A percentile compares a stretch with the other conserved stretches of the same genome.
Evolutionary conservation across 2,888 invertebrate species (phyloP).

Genomic region (Drosophila paranaensis): DNA sequence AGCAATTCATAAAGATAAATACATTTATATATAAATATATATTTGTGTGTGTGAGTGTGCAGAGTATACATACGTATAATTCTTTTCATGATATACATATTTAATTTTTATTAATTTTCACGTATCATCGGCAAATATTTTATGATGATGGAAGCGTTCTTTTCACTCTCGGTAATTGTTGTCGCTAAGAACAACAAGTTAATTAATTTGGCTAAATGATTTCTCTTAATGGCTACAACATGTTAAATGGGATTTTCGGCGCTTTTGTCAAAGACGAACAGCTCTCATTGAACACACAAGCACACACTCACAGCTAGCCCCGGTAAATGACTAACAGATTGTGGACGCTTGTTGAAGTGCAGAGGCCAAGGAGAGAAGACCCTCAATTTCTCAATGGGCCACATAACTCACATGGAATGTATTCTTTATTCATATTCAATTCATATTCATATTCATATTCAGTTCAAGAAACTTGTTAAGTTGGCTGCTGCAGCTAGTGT

Average conservation of each 20-base stretch:
- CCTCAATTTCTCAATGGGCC: constrained; percentile 3
- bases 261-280: constrained; percentile 60
- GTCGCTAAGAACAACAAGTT: constrained; percentile 79
- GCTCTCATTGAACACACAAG: constrained; percentile 4
- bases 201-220: constrained; percentile 78
- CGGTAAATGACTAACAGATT: constrained; percentile 23
- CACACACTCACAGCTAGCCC: background rate
- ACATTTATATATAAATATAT: background rate
- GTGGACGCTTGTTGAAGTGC: background rate
- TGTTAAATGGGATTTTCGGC: constrained; percentile 75
- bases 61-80: constrained; percentile 20
- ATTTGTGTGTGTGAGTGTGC: background rate
- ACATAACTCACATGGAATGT: background rate
- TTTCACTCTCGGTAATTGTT: constrained; percentile 78
- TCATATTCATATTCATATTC: background rate
- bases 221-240: constrained; percentile 77
- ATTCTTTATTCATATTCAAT: background rate
- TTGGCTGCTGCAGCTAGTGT: background rate
- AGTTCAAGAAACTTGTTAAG: background rate
- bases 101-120: constrained; percentile 78
- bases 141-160: constrained; percentile 78
- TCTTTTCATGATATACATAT: constrained; percentile 37
- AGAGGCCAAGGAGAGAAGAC: background rate
- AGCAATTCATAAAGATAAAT: constrained; percentile 24
- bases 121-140: constrained; percentile 77